phyloP scores from a whole-genome alignment of 2,888 invertebrate genomes.

The Mesorhabditis sp. region DNA sequence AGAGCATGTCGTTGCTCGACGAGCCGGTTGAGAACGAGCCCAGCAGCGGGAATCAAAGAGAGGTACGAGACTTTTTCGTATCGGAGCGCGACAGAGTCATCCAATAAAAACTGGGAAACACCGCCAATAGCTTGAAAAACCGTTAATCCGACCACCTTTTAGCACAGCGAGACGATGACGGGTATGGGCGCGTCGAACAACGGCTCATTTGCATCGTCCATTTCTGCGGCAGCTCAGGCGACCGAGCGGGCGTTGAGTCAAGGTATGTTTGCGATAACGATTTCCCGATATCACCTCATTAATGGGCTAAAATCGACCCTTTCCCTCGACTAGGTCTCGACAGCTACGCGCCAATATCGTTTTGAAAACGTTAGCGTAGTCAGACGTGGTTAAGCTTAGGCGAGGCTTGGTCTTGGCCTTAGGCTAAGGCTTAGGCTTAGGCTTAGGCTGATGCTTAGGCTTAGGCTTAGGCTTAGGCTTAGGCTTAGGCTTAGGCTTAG shows the following conservation, averaged over 20 bases:
- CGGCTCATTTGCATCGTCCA: not conserved
- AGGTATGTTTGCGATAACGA: too few species aligned
- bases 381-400: too few species aligned
- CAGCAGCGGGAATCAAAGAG: not conserved
- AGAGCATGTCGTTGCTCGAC: constrained; percentile 15
- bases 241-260: not conserved
- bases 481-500: too few species aligned
- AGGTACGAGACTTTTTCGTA: not conserved
- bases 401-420: too few species aligned
- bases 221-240: constrained; percentile 3
- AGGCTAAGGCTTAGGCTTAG: too few species aligned
- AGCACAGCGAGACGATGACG: constrained; percentile 7
- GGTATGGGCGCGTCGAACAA: constrained; percentile 9
- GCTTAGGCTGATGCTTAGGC: too few species aligned
- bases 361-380: too few species aligned
- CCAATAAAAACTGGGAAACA: not conserved
- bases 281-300: too few species aligned
- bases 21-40: not conserved
- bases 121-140: not conserved
- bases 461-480: too few species aligned
- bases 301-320: too few species aligned
- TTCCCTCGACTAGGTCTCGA: too few species aligned
- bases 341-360: too few species aligned
- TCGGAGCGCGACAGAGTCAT: not conserved
- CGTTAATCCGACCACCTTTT: not conserved